Conservation (phyloP, 2,113 vertebrate genomes). For the Motacilla alba region DNA sequence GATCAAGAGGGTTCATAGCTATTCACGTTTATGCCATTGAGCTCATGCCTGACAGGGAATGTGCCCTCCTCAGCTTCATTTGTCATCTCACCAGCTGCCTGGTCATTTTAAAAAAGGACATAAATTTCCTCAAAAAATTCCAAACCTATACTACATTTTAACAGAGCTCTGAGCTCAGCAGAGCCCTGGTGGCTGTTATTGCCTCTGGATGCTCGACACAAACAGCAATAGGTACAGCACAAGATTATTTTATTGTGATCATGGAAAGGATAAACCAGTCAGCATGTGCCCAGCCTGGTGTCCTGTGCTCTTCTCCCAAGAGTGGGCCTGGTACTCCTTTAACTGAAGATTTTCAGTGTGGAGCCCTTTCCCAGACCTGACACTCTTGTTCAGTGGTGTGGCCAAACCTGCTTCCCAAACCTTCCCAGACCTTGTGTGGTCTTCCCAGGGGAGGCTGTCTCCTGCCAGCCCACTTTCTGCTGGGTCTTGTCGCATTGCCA, state of each 20-base stretch:
- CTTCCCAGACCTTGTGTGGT: neutral
- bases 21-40: neutral
- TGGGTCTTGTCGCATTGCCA: neutral
- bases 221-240: neutral
- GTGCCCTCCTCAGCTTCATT: neutral
- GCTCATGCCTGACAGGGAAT: neutral
- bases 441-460: neutral
- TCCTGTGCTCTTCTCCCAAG: neutral
- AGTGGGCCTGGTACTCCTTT: neutral
- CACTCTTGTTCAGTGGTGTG: neutral
- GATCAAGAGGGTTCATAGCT: neutral
- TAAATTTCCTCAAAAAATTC: neutral
- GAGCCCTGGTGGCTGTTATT: neutral
- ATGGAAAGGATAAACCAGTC: neutral
- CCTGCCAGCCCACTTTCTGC: neutral
- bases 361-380: neutral
- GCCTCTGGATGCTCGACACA: fast-evolving
- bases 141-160: neutral
- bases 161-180: neutral
- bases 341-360: neutral
- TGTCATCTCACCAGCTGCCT: neutral
- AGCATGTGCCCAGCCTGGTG: neutral
- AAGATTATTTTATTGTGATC: neutral
- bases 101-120: neutral
- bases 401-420: neutral